These are phyloP conservation scores for Leptura quadrifasciata DNA, from an alignment of 2,888 invertebrate genomes.

Conservation along the genomic window DNA sequence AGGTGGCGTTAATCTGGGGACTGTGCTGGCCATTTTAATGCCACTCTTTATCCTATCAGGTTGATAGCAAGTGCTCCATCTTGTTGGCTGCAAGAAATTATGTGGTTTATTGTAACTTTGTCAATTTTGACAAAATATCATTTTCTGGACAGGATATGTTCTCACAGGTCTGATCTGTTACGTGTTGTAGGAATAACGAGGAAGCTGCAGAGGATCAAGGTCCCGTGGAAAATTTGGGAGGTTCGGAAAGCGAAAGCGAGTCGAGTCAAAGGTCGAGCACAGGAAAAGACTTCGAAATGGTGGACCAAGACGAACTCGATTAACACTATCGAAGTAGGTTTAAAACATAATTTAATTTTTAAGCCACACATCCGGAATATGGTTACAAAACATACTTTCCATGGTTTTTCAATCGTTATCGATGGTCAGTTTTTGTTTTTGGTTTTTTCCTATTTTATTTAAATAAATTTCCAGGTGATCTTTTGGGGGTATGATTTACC, in stretches of 20 bases:
- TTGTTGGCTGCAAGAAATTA: no score
- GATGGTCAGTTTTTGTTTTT: slow-evolving; percentile 8
- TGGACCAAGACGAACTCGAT: slow-evolving; percentile 80
- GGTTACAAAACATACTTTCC: slow-evolving; percentile 31
- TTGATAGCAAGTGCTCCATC: no score
- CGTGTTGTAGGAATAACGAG: slow-evolving; percentile 14
- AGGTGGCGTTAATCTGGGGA: no score
- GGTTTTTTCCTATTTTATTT: not conserved
- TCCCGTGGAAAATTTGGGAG: slow-evolving; percentile 51
- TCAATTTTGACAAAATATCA: no score
- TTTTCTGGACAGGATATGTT: no score
- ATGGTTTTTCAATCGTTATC: not conserved
- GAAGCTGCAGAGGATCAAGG: slow-evolving; percentile 77
- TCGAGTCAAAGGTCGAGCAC: slow-evolving; percentile 87
- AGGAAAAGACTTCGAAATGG: slow-evolving; percentile 92
- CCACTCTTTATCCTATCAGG: no score
- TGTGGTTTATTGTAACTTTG: no score
- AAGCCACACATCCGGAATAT: slow-evolving; percentile 30
- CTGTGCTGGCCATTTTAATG: no score
- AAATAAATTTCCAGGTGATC: not conserved
- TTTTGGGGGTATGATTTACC: slow-evolving; percentile 11
- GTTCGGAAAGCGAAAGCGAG: slow-evolving; percentile 89
- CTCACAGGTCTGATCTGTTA: not conserved
- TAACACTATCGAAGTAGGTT: slow-evolving; percentile 42
- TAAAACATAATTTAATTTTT: slow-evolving; percentile 45